Percentiles rank a stretch among this genome's conserved stretches.
phyloP scores from a whole-genome alignment of 2,888 invertebrate genomes.

The Dyspetes luteomarginatus region DNA sequence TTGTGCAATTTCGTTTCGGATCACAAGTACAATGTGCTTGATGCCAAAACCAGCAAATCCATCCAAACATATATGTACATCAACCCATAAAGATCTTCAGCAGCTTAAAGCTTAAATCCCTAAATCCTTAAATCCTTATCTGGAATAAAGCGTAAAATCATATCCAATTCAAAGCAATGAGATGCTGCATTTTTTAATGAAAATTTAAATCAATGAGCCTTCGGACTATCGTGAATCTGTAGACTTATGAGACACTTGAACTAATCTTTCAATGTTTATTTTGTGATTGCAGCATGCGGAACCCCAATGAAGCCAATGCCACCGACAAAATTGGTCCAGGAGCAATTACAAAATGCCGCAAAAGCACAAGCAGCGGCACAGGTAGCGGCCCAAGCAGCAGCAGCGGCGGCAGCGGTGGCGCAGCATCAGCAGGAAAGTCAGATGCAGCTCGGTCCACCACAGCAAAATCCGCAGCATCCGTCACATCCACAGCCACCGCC shows the following conservation, averaged over 20 bases:
- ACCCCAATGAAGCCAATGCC: slow-evolving; percentile 90
- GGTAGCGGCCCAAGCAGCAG: slow-evolving; percentile 78
- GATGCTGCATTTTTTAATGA: neutral
- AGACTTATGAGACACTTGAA: neutral
- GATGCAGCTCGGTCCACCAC: slow-evolving; percentile 81
- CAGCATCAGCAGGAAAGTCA: slow-evolving; percentile 82
- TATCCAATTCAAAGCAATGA: neutral
- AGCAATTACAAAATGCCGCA: slow-evolving; percentile 81
- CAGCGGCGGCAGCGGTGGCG: slow-evolving; percentile 70
- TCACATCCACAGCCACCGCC: slow-evolving; percentile 83
- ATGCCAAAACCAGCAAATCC: no score
- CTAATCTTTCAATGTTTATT: slow-evolving; percentile 16
- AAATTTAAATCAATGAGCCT: slow-evolving; percentile 60
- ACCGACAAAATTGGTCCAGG: slow-evolving; percentile 89
- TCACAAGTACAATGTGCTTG: no score
- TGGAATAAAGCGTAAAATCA: no score
- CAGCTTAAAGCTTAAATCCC: no score
- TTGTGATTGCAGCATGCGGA: slow-evolving; percentile 84
- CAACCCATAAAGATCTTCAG: no score
- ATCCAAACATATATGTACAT: no score
- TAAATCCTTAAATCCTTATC: no score
- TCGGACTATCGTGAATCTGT: slow-evolving; percentile 59
- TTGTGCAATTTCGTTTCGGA: no score
- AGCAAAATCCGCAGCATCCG: slow-evolving; percentile 79
- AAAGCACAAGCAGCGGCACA: slow-evolving; percentile 81